Evolutionary conservation across 2,797 vertebrate species (phyloP).

Genomic region (Manis javanica): DNA sequence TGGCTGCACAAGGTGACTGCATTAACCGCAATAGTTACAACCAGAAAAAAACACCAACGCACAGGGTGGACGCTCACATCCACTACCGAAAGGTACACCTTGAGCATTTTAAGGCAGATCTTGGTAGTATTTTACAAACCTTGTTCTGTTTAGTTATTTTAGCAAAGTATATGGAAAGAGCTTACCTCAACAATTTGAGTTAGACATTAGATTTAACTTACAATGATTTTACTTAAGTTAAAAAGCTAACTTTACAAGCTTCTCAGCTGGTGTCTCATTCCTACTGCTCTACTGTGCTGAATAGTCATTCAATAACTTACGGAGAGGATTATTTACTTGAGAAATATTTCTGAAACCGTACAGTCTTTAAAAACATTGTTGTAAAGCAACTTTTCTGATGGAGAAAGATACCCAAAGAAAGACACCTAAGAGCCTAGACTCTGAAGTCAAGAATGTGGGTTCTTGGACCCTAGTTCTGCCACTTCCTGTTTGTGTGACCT

Average conservation of each 20-base stretch:
- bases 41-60: not conserved
- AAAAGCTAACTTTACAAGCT: not conserved
- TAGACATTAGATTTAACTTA: not conserved
- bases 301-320: not conserved
- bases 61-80: not conserved
- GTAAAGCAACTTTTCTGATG: not conserved
- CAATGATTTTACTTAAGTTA: not conserved
- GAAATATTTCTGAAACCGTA: not conserved
- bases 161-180: not conserved
- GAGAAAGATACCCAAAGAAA: not conserved
- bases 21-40: not conserved
- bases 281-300: not conserved
- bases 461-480: slow-evolving; percentile 53
- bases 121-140: not conserved
- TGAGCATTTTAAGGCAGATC: not conserved
- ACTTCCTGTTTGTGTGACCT: slow-evolving; percentile 14
- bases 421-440: not conserved
- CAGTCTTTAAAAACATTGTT: not conserved
- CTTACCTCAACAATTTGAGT: not conserved
- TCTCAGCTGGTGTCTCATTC: not conserved
- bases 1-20: not conserved
- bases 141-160: not conserved
- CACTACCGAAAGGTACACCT: too few species aligned
- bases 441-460: not conserved
- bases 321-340: not conserved